Base-by-base conservation (phyloP, 1,140 invertebrate species). In the Venustaconcha ellipsiformis region DNA sequence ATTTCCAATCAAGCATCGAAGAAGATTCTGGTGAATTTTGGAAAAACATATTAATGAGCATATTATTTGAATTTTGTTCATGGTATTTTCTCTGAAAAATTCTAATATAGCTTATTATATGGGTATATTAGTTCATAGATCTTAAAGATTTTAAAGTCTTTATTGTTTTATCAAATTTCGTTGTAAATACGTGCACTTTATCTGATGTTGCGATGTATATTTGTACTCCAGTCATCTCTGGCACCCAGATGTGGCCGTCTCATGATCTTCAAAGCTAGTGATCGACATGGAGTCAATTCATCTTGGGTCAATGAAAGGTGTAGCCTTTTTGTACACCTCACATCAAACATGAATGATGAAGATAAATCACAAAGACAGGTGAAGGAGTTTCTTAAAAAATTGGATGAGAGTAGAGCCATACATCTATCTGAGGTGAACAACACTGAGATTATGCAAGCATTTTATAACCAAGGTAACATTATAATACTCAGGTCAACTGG, bases 251-350 rank as follows among this genome's bases (percentile, higher is more conserved):
- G 93, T 82, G 93, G 93, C 13, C 83, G 90, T 57, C 88, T 93
- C 88, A 90, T 93, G 0, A 92, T 88, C 0, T 93, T 93, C 78
- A 91, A 92, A 2, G 91, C 92, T 11, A 92, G 91, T 12, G 82
- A 81, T 63, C 91, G 90, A 73, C 93, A 93, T 78, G 92, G 92
- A 5, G 92, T 93, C 0, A 88, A 87, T 66, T 91, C 91, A 4
- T 90, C 93, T 2, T 80, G 78, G 14, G 86, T 83, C 48, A 92
- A 92, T 0, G 89, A 85, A 8, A 83, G 93, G 62, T 93, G 92
- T 82, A 92, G 92, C 0, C 74, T 93, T 26, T 92, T 76, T 56
- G 18, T 76, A 18, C 37, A 26, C 56, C 67, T 70, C 55, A 56
- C 67, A n/a, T 11, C 18, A 20, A 18, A 56, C 67, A 18, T 60